Evolutionary conservation across 2,113 vertebrate genomes (phyloP).

Genomic region (Tachycineta bicolor): DNA sequence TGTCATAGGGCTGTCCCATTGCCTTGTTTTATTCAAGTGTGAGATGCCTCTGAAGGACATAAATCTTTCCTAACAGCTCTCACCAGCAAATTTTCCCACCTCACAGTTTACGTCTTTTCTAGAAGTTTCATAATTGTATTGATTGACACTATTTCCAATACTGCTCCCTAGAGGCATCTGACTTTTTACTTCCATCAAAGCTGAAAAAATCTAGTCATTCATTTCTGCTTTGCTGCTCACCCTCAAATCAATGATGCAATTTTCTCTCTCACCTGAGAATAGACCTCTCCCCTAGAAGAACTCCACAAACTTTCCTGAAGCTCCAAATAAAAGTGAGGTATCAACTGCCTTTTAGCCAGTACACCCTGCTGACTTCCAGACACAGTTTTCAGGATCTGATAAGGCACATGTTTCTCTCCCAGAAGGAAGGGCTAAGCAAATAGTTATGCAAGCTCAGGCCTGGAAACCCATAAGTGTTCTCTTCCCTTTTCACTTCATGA

Average conservation of each 20-base stretch:
- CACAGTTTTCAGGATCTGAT: neutral
- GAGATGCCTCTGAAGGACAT: neutral
- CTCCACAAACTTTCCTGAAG: neutral
- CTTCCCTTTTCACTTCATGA: neutral
- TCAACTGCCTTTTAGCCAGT: neutral
- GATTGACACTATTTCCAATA: conserved; percentile 10
- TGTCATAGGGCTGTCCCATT: neutral
- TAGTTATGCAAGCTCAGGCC: neutral
- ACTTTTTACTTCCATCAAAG: conserved; percentile 38
- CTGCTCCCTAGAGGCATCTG: neutral
- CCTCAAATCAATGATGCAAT: conserved; percentile 26
- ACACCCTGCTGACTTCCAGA: neutral
- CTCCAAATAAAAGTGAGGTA: neutral
- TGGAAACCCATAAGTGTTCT: neutral
- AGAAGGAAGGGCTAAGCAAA: neutral
- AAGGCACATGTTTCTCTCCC: neutral
- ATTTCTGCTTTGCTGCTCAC: conserved; percentile 28
- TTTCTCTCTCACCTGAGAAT: neutral
- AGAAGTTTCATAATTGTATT: conserved; percentile 7
- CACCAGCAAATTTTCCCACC: neutral
- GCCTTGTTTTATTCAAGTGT: neutral
- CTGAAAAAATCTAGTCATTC: neutral
- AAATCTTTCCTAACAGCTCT: neutral
- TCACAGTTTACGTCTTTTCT: neutral
- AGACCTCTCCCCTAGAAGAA: neutral